Conservation (phyloP, 2,888 invertebrate species). For the Zhuqinia jingwanae region DNA sequence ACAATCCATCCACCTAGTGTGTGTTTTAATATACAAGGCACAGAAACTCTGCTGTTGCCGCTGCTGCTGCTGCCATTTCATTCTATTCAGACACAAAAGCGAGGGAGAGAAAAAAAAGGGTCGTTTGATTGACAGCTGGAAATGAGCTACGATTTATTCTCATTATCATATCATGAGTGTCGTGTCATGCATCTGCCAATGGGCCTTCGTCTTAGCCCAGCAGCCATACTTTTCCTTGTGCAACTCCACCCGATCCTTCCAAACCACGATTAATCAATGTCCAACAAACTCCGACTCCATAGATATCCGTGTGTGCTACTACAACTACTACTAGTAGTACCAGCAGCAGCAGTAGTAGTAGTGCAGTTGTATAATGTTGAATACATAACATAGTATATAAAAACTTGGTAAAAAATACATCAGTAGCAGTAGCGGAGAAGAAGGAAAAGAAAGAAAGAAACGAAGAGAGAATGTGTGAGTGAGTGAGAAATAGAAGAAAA, state of each 20-base stretch:
- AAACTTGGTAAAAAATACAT: too few relatives aligned
- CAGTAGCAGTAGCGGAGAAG: constrained; percentile 32
- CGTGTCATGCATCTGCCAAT: constrained; percentile 79
- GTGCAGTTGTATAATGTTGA: too few relatives aligned
- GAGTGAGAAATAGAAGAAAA: constrained; percentile 37
- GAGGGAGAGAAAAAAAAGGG: constrained; percentile 63
- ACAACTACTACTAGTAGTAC: background rate
- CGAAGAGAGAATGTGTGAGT: constrained; percentile 25
- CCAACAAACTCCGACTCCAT: constrained; percentile 78
- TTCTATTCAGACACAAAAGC: constrained; percentile 33
- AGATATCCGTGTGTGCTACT: constrained; percentile 58
- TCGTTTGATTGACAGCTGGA: constrained; percentile 79
- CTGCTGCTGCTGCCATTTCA: constrained; percentile 37
- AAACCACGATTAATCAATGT: constrained; percentile 79
- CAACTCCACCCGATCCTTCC: constrained; percentile 79
- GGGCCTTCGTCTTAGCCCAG: constrained; percentile 76
- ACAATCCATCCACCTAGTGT: too few relatives aligned
- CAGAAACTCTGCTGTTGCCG: too few relatives aligned
- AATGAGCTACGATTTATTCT: constrained; percentile 79
- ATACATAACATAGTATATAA: too few relatives aligned
- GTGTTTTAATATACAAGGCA: too few relatives aligned
- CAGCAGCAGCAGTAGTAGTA: constrained; percentile 8
- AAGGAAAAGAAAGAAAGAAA: constrained; percentile 46
- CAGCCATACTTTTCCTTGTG: constrained; percentile 79
- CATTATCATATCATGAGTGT: constrained; percentile 79